Evolutionary conservation across 2,888 invertebrate species (phyloP).

Genomic region (Drosophila nr. perissopoda): DNA sequence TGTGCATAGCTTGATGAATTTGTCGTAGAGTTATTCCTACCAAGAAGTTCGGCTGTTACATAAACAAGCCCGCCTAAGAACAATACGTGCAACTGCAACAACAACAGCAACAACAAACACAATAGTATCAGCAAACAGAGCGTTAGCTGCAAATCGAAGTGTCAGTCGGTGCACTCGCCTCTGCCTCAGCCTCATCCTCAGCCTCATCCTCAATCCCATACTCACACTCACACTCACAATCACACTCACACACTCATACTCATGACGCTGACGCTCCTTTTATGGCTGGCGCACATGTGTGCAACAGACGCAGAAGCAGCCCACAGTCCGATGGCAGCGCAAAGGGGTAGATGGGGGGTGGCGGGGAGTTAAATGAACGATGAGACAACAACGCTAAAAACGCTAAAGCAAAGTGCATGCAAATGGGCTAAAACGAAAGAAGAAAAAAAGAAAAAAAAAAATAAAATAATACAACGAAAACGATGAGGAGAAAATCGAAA

Average conservation of each 20-base stretch:
- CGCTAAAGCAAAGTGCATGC: slow-evolving; percentile 74
- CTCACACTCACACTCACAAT: slow-evolving; percentile 33
- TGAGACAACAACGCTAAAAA: slow-evolving; percentile 56
- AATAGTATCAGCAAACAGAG: slow-evolving; percentile 29
- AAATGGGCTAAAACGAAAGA: slow-evolving; percentile 68
- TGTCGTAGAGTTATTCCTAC: slow-evolving; percentile 73
- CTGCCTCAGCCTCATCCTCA: slow-evolving; percentile 21
- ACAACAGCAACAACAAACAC: slow-evolving; percentile 5
- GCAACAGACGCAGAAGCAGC: slow-evolving; percentile 66
- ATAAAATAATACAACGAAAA: not conserved
- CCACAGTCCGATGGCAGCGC: slow-evolving; percentile 4
- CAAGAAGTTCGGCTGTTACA: slow-evolving; percentile 70
- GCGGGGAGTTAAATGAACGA: slow-evolving; percentile 25
- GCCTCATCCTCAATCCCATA: slow-evolving; percentile 7
- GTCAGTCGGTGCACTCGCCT: slow-evolving; percentile 66
- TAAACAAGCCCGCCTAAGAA: slow-evolving; percentile 66
- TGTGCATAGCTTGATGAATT: slow-evolving; percentile 61
- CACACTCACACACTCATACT: slow-evolving; percentile 13
- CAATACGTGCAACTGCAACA: slow-evolving; percentile 75
- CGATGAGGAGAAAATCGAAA: slow-evolving; percentile 31
- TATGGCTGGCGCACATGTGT: slow-evolving; percentile 79
- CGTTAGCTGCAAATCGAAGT: slow-evolving; percentile 74
- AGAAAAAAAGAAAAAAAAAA: not conserved
- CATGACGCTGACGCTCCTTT: slow-evolving; percentile 56
- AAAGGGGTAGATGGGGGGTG: slow-evolving; percentile 5